Percentiles rank a stretch among this genome's conserved stretches.
Conservation (phyloP, 2,797 vertebrate species). For the Menidia menidia region DNA sequence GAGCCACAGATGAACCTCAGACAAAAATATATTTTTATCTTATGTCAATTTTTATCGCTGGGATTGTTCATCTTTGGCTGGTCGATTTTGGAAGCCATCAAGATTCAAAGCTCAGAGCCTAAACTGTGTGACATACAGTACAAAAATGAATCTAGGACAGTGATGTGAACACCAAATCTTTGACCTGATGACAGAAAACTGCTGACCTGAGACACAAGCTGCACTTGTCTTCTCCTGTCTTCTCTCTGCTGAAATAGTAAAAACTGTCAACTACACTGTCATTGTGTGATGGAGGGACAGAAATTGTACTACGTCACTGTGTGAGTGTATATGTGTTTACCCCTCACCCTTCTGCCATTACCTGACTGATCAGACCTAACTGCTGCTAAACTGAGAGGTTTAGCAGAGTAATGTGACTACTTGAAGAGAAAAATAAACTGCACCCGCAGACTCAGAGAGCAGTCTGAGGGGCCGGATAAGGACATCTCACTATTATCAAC, state of each 20-base stretch:
- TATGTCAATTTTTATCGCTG: conserved; percentile 22
- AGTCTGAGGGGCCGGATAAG: conserved; percentile 16
- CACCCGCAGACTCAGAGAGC: conserved; percentile 6
- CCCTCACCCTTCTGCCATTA: conserved; percentile 32
- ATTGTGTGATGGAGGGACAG: conserved; percentile 63
- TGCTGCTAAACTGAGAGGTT: conserved; percentile 48
- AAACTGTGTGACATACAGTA: conserved; percentile 78
- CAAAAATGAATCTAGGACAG: conserved; percentile 77
- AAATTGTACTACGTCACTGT: conserved; percentile 41
- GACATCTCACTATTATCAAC: not conserved
- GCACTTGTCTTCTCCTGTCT: conserved; percentile 89
- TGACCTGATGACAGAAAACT: conserved; percentile 84
- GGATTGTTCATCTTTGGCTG: conserved; percentile 69
- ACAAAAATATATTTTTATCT: conserved; percentile 34
- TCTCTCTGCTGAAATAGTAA: conserved; percentile 90
- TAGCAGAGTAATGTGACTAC: conserved; percentile 46
- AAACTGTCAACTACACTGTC: conserved; percentile 86
- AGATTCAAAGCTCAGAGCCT: conserved; percentile 69
- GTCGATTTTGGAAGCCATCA: conserved; percentile 66
- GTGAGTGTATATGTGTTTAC: conserved; percentile 30
- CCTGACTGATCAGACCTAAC: conserved; percentile 51
- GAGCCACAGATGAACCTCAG: conserved; percentile 75
- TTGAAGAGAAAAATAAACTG: conserved; percentile 2
- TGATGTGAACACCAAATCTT: conserved; percentile 80
- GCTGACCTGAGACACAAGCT: conserved; percentile 90